Evolutionary conservation across 2,888 invertebrate species (phyloP), one percentile per base, ranked within the genome.

Genomic region (Chouioia cunea): DNA sequence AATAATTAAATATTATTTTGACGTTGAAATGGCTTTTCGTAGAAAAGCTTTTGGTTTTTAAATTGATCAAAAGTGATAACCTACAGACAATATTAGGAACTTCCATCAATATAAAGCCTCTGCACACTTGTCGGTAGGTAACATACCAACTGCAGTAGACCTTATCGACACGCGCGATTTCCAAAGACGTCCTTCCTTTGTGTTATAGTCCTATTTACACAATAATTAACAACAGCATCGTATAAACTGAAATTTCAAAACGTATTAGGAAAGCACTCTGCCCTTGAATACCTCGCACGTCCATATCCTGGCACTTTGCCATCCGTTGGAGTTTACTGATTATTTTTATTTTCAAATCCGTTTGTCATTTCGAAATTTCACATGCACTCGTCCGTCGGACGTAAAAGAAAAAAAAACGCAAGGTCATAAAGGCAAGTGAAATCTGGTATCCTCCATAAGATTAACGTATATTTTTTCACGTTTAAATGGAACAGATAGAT

Each of bases 121-220:
- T 4, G 15, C 18, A 14, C 18, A 0, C 16, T 16, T 60, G 4
- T 47, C 53, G 16, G 43, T 8, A 58, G 72, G 50, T 69, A 73
- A 73, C 47, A 69, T 73, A 70, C 58, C 73, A 53, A 3, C 16
- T 14, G 63, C 54, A 20, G 12, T 10, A 56, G 3, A 16, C 63
- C 22, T 71, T 71, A 71, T 14, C 71, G 64, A 63, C 54, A 4
- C 18, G 50, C 50, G 36, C 52, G 16, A 16, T 50, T 18, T 47
- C 48, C 4, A 10, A 36, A 36, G 47, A 50, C 50, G 23, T 50
- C 36, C 36, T 36, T 36, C 6, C 10, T 6, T 36, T 36, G 36
- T 12, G 36, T 10, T 36, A 36, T 36, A 36, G 6, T 36, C 36
- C 36, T 36, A 36, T 36, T 36, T 36, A 10, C 36, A 36, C 36